Conservation (phyloP, 35 echinoderm and acorn worm genomes). For the Acanthaster planci region DNA sequence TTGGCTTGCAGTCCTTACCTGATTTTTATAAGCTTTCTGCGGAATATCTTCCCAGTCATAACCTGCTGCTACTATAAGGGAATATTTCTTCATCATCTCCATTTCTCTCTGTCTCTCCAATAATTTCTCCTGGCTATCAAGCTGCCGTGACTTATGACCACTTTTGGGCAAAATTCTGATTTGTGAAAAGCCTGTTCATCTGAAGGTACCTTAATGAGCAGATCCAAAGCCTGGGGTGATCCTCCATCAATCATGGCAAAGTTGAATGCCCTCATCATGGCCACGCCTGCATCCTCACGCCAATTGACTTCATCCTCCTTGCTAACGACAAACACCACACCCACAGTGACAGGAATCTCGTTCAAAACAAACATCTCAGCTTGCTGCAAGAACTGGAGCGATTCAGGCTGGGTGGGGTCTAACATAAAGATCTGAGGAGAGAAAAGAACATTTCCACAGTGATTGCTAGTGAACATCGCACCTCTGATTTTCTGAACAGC, state of each 20-base stretch:
- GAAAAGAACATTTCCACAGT: too few relatives aligned
- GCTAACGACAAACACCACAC: constrained; percentile 90
- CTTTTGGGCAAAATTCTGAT: too few relatives aligned
- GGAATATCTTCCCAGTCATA: too few relatives aligned
- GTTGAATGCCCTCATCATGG: constrained; percentile 87
- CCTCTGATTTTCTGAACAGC: too few relatives aligned
- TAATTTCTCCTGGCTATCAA: too few relatives aligned
- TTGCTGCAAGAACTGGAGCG: constrained; percentile 68
- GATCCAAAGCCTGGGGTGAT: constrained; percentile 58
- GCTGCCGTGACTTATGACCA: too few relatives aligned
- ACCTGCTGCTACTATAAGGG: too few relatives aligned
- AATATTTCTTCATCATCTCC: too few relatives aligned
- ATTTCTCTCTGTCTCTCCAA: too few relatives aligned
- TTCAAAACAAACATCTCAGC: constrained; percentile 68
- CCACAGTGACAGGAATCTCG: constrained; percentile 71
- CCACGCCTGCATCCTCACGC: constrained; percentile 81
- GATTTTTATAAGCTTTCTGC: too few relatives aligned
- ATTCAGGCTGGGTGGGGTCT: constrained; percentile 77
- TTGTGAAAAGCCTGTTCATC: background rate
- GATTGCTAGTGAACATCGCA: too few relatives aligned
- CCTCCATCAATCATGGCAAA: constrained; percentile 61
- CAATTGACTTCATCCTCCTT: constrained; percentile 75
- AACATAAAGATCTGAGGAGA: constrained; percentile 67
- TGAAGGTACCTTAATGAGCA: constrained; percentile 73
- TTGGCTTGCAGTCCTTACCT: too few relatives aligned